Conservation (phyloP, 2,797 vertebrate species). For the Xiphophorus birchmanni region DNA sequence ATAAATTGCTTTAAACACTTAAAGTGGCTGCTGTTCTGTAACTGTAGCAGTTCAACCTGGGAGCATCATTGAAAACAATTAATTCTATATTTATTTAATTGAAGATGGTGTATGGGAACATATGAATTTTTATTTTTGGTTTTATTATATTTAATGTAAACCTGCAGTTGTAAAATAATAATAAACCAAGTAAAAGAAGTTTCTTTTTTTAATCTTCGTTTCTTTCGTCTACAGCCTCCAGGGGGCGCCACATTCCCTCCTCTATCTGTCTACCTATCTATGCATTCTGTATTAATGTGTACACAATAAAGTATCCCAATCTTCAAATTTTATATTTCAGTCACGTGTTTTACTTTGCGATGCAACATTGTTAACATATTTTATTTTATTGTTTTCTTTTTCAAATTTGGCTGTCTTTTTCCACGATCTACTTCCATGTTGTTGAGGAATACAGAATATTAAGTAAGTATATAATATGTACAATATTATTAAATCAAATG, state of each 20-base stretch:
- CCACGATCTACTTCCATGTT: background rate
- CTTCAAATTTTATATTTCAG: background rate
- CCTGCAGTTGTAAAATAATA: slow-evolving; percentile 34
- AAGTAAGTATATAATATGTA: background rate
- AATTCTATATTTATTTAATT: slow-evolving; percentile 45
- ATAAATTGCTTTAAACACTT: slow-evolving; percentile 17
- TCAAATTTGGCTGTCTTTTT: background rate
- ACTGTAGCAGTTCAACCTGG: slow-evolving; percentile 20
- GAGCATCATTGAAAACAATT: slow-evolving; percentile 29
- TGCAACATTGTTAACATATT: background rate
- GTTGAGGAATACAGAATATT: background rate
- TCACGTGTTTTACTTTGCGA: background rate
- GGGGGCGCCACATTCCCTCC: background rate
- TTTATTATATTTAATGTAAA: slow-evolving; percentile 50
- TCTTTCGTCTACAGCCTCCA: background rate
- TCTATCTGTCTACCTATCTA: background rate
- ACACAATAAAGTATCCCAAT: background rate
- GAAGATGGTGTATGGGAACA: slow-evolving; percentile 37
- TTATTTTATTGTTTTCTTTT: background rate
- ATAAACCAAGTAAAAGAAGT: slow-evolving; percentile 31
- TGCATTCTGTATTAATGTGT: background rate
- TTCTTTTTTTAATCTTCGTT: background rate
- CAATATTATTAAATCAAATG: background rate
- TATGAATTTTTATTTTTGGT: slow-evolving; percentile 22
- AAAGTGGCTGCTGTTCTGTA: slow-evolving; percentile 34